Evolutionary conservation across 2,797 vertebrate species (phyloP), one percentile per base, ranked within the genome.

Genomic region (Allobates femoralis): DNA sequence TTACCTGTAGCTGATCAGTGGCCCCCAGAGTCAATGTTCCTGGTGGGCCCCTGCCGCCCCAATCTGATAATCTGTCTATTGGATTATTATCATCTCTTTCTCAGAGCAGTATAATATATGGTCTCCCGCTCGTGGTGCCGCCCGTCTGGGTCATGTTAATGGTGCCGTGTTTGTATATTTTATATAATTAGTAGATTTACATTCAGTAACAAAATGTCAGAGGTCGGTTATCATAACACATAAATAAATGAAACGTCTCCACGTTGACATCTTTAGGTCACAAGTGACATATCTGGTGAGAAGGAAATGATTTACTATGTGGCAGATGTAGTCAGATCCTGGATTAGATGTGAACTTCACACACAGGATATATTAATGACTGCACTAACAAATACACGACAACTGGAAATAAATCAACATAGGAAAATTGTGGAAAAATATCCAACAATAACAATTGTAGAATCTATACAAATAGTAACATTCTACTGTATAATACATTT

Each of bases 181-280:
- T 71, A 55, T 82, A 21, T 71, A 82, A 82, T 82, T 82, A 82
- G 66, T 32, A 34, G 50, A 53, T 82, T 71, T 71, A 55, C 50
- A 71, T 82, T 82, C 21, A 28, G 12, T 71, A 71, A 34, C 64
- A 82, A 55, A 66, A 56, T n/a, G 50, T 82, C 50, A 71, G 80
- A 71, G 80, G 50, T 82, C 80, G 64, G 64, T 14, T 30, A 16
- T 26, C 26, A 16, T 71, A 81, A 32, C 46, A 53, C 60, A 82
- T 71, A 82, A 82, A 71, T 56, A 82, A 56, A 71, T 82, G 21
- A 32, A 18, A 53, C 15, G 12, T 53, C 50, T 71, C 46, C 46
- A 15, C n/a, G 30, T 18, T 26, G 30, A 71, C 64, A 82, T 67
- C 26, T 10, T 15, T 69, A 56, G 51, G 69, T 71, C 64, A 82